Evolutionary conservation across 1,140 invertebrate species (phyloP).

Genomic region (Penaeus indicus): DNA sequence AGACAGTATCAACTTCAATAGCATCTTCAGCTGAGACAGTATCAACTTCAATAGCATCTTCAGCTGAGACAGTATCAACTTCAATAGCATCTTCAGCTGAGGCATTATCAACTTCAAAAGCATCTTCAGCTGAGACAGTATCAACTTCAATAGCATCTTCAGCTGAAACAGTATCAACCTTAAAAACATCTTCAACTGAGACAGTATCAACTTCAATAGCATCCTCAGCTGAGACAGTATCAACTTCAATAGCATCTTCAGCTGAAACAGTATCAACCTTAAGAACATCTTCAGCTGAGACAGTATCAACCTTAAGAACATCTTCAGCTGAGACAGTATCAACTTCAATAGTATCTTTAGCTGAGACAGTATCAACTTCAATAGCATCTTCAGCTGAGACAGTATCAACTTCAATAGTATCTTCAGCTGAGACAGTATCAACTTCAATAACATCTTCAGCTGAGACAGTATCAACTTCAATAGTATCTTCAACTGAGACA

Average conservation of each 20-base stretch:
- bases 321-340: not conserved
- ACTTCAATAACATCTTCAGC: no score
- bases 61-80: not conserved
- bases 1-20: no score
- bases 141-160: not conserved
- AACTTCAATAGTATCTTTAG: not conserved
- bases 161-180: not conserved
- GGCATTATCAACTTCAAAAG: not conserved
- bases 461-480: no score
- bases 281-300: not conserved
- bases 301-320: not conserved
- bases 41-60: not conserved
- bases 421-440: no score
- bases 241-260: not conserved
- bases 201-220: not conserved
- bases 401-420: not conserved
- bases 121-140: conserved; percentile 24
- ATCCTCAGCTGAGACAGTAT: conserved; percentile 13
- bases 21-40: conserved; percentile 22
- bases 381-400: no score
- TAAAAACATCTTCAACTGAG: no score
- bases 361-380: not conserved
- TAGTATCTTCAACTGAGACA: no score
- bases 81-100: no score
- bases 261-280: not conserved